Conservation (phyloP, 2,797 vertebrate genomes). For the Micropoecilia bifurca region DNA sequence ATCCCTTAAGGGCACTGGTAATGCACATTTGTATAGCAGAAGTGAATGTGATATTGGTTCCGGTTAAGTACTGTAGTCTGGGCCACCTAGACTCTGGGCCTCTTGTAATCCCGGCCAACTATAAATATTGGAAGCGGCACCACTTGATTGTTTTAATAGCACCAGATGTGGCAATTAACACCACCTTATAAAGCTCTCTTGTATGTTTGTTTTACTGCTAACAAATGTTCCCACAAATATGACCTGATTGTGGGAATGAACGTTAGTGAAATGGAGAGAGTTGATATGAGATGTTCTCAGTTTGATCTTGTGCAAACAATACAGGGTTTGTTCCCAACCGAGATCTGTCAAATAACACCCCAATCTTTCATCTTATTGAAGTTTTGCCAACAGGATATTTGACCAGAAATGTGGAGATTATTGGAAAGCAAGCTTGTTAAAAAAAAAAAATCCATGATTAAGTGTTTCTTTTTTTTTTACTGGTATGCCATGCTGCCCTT, state of each 20-base stretch:
- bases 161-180: slow-evolving; percentile 88
- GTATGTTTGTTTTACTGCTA: slow-evolving; percentile 86
- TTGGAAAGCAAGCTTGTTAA: slow-evolving; percentile 3
- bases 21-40: slow-evolving; percentile 76
- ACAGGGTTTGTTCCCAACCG: slow-evolving; percentile 77
- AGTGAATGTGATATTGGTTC: slow-evolving; percentile 80
- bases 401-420: slow-evolving; percentile 47
- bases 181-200: slow-evolving; percentile 82
- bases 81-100: slow-evolving; percentile 79
- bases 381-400: slow-evolving; percentile 54
- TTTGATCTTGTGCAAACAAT: slow-evolving; percentile 79
- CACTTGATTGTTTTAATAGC: slow-evolving; percentile 86
- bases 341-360: slow-evolving; percentile 81
- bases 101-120: slow-evolving; percentile 79
- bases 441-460: slow-evolving; percentile 46
- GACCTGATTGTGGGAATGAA: slow-evolving; percentile 82
- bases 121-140: slow-evolving; percentile 81
- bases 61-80: slow-evolving; percentile 70
- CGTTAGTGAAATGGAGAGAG: slow-evolving; percentile 77
- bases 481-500: slow-evolving; percentile 48
- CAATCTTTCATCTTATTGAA: slow-evolving; percentile 60
- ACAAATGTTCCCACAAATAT: slow-evolving; percentile 88
- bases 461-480: slow-evolving; percentile 7
- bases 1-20: slow-evolving; percentile 75
- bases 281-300: slow-evolving; percentile 74